Evolutionary conservation across 2,797 vertebrate genomes (phyloP), one percentile per base, ranked within the genome.

Genomic region (Podargus strigoides): DNA sequence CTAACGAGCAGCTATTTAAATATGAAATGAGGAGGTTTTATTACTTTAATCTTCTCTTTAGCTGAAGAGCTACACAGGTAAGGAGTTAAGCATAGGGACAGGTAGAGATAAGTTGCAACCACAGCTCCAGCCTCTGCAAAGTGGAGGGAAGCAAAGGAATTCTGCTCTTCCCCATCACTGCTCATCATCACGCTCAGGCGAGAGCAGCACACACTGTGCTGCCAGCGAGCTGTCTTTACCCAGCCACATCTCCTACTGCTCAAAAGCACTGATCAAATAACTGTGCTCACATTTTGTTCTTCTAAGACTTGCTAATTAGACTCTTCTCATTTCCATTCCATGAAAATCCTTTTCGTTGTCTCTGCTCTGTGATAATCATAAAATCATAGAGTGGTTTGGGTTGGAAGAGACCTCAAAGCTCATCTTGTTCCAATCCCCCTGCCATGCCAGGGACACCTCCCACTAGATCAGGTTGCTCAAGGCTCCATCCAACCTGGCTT

Each of bases 281-380:
- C 42, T 1, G 2, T 15, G 50, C 62, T 55, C 76, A 16, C 55
- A 32, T 60, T 81, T 69, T 42, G 24, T 28, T 84, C 62, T 67
- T 79, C 74, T 47, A 26, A 68, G 28, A 63, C 44, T 63, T 12
- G 5, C 36, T 73, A 78, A 90, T 84, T 79, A 69, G n/a, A 7
- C 41, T 37, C 26, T 90, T 66, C 89, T 76, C 67, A 59, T 76
- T 87, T 69, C 34, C 36, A 87, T 52, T 76, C 82, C 55, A 66
- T 0, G 0, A 8, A 81, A 73, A 36, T 32, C 41, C 34, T 37
- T 79, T 27, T 56, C 0, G 0, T 28, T 36, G 21, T 56, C 81
- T 85, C 74, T 58, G 52, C 86, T 86, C 76, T 62, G 41, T 1
- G 2, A 55, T n/a, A n/a, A n/a, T n/a, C n/a, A n/a, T n/a, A n/a